Conservation (phyloP, 37 sponge, comb jelly and placozoan species). For the Geodia barretti region DNA sequence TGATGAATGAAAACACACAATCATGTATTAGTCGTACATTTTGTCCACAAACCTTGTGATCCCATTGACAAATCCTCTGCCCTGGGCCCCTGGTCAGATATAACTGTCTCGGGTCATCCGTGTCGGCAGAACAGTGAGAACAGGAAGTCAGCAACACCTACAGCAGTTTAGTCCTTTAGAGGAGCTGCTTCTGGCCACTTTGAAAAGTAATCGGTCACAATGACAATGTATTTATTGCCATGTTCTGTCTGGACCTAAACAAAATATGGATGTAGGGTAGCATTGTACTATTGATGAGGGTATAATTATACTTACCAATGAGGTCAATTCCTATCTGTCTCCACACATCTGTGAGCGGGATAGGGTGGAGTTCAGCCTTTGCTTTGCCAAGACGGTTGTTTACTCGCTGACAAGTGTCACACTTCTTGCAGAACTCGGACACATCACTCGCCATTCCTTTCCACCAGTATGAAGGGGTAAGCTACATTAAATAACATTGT, state of each 20-base stretch:
- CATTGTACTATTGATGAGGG: too few relatives aligned
- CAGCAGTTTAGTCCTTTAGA: background rate
- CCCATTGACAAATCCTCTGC: constrained; percentile 28
- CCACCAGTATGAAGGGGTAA: too few relatives aligned
- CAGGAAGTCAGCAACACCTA: constrained; percentile 15
- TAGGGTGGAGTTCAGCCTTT: constrained; percentile 11
- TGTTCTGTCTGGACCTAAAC: background rate
- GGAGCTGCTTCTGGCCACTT: constrained; percentile 28
- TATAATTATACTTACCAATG: too few relatives aligned
- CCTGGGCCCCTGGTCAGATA: constrained; percentile 24
- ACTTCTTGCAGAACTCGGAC: too few relatives aligned
- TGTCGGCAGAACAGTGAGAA: constrained; percentile 10
- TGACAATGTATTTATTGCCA: constrained; percentile 1
- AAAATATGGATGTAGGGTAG: too few relatives aligned
- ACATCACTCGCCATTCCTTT: background rate
- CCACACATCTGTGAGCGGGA: constrained; percentile 7
- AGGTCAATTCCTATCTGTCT: constrained; percentile 30
- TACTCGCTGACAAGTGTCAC: constrained; percentile 17
- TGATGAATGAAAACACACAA: too few relatives aligned
- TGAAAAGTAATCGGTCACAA: constrained; percentile 12
- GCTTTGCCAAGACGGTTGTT: background rate
- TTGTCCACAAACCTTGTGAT: constrained; percentile 10
- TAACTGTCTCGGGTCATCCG: constrained; percentile 4
- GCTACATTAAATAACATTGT: too few relatives aligned
- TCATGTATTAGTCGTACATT: too few relatives aligned